These are phyloP conservation scores for Cyclophora albipunctata DNA, from an alignment of 2,888 invertebrate species.

Conservation along the genomic window DNA sequence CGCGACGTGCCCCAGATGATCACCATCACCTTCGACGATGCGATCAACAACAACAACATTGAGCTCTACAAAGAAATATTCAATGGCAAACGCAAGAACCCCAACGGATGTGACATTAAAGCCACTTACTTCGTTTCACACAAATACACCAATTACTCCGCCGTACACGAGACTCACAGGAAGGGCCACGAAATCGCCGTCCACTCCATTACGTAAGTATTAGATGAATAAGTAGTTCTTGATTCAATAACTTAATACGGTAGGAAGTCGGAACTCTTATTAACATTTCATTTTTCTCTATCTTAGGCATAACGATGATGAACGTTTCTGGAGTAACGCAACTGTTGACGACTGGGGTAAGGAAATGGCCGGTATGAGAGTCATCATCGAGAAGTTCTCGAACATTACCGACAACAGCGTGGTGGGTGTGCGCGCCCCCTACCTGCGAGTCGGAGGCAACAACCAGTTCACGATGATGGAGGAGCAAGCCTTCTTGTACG, in stretches of 20 bases:
- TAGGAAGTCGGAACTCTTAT: not conserved
- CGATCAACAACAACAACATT: conserved; percentile 96
- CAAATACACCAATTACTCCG: conserved; percentile 95
- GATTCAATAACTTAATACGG: not conserved
- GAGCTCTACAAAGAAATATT: conserved; percentile 95
- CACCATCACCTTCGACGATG: conserved; percentile 95
- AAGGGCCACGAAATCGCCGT: conserved; percentile 96
- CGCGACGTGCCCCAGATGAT: conserved; percentile 96
- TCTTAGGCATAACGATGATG: conserved; percentile 89
- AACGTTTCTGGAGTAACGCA: conserved; percentile 94
- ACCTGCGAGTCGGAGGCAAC: conserved; percentile 93
- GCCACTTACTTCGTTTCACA: conserved; percentile 94
- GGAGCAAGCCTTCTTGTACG: conserved; percentile 95
- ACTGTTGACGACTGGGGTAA: conserved; percentile 95
- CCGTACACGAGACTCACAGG: conserved; percentile 92
- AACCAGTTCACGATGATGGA: conserved; percentile 99
- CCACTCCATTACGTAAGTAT: conserved; percentile 91
- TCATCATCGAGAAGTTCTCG: conserved; percentile 91
- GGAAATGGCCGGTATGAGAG: conserved; percentile 95
- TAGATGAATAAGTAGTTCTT: not conserved
- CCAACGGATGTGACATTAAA: conserved; percentile 95
- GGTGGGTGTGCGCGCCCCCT: conserved; percentile 92
- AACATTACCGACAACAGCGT: conserved; percentile 94
- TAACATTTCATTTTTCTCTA: conserved; percentile 6
- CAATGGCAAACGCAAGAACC: conserved; percentile 90